Percentiles rank a stretch among this genome's conserved stretches.
Evolutionary conservation across 2,113 vertebrate species (phyloP).

Genomic region (Sula dactylatra): DNA sequence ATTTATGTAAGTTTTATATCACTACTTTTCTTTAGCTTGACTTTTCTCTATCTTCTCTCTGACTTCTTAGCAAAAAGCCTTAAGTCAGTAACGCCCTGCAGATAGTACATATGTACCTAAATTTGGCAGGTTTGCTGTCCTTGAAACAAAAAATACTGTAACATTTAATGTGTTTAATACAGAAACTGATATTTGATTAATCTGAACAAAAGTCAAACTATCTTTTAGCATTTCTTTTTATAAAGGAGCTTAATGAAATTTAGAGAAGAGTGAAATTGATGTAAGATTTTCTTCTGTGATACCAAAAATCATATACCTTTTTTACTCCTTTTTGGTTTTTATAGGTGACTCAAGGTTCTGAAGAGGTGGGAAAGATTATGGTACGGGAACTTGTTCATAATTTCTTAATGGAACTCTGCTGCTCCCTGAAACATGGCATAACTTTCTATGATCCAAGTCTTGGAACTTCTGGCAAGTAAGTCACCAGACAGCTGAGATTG

Average conservation of each 20-base stretch:
- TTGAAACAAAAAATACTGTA: background rate
- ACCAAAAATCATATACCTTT: background rate
- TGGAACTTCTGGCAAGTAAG: slow-evolving; percentile 87
- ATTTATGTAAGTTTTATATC: background rate
- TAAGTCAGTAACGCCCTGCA: background rate
- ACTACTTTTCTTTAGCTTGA: background rate
- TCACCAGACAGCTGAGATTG: background rate
- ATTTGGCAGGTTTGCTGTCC: background rate
- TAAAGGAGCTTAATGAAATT: background rate
- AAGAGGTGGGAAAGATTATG: slow-evolving; percentile 74
- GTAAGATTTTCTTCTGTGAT: background rate
- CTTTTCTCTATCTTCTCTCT: background rate
- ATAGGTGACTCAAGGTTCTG: slow-evolving; percentile 58
- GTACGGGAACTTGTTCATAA: slow-evolving; percentile 85
- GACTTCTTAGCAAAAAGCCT: background rate
- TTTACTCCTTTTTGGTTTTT: background rate
- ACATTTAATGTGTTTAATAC: background rate
- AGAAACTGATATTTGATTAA: background rate
- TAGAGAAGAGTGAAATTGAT: background rate
- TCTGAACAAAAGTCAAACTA: background rate
- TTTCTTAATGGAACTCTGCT: slow-evolving; percentile 90
- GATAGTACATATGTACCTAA: background rate
- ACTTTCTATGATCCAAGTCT: slow-evolving; percentile 89
- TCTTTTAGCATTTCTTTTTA: background rate
- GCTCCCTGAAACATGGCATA: slow-evolving; percentile 92